phyloP scores from a whole-genome alignment of 2,113 vertebrate species.

The Peucedramus taeniatus region DNA sequence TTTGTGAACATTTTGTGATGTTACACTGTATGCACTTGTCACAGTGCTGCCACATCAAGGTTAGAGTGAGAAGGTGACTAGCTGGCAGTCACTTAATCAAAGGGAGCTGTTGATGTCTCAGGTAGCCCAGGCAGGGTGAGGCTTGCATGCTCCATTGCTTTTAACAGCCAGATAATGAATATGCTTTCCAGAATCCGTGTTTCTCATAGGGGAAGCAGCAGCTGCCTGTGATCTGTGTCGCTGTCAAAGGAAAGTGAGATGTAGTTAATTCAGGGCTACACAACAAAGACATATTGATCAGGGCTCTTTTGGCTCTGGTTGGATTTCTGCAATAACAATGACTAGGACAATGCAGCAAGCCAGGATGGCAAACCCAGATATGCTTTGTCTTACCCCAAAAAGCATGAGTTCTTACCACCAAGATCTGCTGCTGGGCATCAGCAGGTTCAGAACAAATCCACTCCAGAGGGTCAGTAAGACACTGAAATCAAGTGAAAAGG shows the following conservation, averaged over 20 bases:
- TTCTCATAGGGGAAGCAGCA: not conserved
- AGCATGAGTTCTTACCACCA: not conserved
- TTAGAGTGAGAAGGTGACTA: conserved; percentile 28
- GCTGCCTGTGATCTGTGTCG: conserved; percentile 59
- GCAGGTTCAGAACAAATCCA: not conserved
- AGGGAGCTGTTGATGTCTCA: conserved; percentile 1
- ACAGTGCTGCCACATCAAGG: conserved; percentile 34
- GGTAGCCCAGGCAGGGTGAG: not conserved
- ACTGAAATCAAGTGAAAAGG: not conserved
- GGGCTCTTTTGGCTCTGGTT: not conserved
- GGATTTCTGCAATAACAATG: not conserved
- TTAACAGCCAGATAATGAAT: conserved; percentile 63
- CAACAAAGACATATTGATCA: conserved; percentile 19
- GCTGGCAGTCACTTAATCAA: conserved; percentile 47
- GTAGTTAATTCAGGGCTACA: conserved; percentile 33
- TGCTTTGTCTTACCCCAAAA: not conserved
- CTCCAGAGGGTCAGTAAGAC: not conserved
- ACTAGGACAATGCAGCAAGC: not conserved
- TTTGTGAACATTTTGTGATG: not conserved
- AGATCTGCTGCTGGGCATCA: not conserved
- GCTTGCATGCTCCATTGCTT: not conserved
- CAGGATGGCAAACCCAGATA: not conserved
- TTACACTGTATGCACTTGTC: not conserved
- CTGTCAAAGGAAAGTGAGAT: conserved; percentile 53
- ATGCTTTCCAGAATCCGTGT: conserved; percentile 43